Evolutionary conservation across 1,140 invertebrate genomes (phyloP).

Genomic region (Papilio polyxenes): DNA sequence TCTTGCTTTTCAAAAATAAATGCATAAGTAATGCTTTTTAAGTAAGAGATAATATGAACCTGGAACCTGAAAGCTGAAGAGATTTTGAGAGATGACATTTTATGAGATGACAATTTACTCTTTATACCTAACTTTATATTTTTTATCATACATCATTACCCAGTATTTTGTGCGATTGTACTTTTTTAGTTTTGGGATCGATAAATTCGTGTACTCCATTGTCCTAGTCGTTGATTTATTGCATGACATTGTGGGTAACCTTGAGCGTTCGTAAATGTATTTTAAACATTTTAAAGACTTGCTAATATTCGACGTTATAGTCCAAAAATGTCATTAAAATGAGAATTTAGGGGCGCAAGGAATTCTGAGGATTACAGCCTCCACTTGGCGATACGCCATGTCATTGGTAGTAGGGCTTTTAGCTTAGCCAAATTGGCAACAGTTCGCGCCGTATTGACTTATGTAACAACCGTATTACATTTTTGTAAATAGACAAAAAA

Average conservation of each 20-base stretch:
- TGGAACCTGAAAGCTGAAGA: not conserved
- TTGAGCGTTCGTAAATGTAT: not conserved
- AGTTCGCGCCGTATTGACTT: slow-evolving; percentile 47
- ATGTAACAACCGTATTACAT: not conserved
- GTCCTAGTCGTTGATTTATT: too few species aligned
- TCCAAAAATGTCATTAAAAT: slow-evolving; percentile 43
- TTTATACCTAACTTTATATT: not conserved
- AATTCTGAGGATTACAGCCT: slow-evolving; percentile 50
- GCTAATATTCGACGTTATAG: not conserved
- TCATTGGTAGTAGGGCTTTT: slow-evolving; percentile 50
- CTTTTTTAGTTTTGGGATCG: too few species aligned
- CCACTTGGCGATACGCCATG: slow-evolving; percentile 53
- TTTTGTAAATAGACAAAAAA: slow-evolving; percentile 3
- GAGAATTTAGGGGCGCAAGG: slow-evolving; percentile 44
- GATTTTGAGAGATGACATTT: not conserved
- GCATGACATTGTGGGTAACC: too few species aligned
- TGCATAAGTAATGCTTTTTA: not conserved
- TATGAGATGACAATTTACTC: not conserved
- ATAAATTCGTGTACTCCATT: too few species aligned
- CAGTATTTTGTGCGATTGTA: too few species aligned
- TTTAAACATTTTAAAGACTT: slow-evolving; percentile 29
- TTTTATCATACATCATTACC: too few species aligned
- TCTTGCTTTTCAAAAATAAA: too few species aligned
- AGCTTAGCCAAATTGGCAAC: slow-evolving; percentile 62
- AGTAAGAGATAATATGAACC: not conserved